Evolutionary conservation across 2,797 vertebrate species (phyloP), one percentile per base, ranked within the genome.

Genomic region (Sebastolobus alascanus): DNA sequence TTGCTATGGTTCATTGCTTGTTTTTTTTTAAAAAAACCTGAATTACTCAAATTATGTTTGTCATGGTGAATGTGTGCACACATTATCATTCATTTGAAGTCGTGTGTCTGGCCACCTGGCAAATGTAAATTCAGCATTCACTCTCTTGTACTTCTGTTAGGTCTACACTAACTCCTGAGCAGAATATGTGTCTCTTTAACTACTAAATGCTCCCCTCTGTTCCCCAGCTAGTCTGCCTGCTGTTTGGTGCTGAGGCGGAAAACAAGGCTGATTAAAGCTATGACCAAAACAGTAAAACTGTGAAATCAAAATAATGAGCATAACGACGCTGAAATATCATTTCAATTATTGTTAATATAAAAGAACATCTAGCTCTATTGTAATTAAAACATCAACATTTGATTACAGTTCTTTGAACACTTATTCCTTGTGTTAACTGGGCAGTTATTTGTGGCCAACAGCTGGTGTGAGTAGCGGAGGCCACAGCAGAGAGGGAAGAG

Each of bases 291-390:
- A 43, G 71, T 33, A 54, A 59, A 64, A 52, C 29, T 10, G 29
- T 9, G 11, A 35, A 70, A 37, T 12, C 35, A 72, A 55, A 72
- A 68, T 75, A 75, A 79, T 68, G 43, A 79, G 18, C 55, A 55
- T 12, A n/a, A 55, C 25, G 38, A 25, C 0, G 6, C 12, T 37
- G 35, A 73, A 73, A 29, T 54, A 12, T 18, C 8, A 12, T 61
- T 63, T 60, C 11, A 50, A 56, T 63, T 20, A 25, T 50, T 56
- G 55, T 67, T 33, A n/a, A 56, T 37, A 43, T 31, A 27, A 56
- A 77, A 61, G 61, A 52, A 65, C 38, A 25, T 56, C n/a, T 20
- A 7, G 50, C 13, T 25, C 25, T 25, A 31, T 33, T 68, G 12
- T 55, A 33, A 43, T 14, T 27, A 69, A 56, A 71, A 52, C 40